Base-by-base conservation (phyloP, 2,888 invertebrate species). In the Dusona sp. region DNA sequence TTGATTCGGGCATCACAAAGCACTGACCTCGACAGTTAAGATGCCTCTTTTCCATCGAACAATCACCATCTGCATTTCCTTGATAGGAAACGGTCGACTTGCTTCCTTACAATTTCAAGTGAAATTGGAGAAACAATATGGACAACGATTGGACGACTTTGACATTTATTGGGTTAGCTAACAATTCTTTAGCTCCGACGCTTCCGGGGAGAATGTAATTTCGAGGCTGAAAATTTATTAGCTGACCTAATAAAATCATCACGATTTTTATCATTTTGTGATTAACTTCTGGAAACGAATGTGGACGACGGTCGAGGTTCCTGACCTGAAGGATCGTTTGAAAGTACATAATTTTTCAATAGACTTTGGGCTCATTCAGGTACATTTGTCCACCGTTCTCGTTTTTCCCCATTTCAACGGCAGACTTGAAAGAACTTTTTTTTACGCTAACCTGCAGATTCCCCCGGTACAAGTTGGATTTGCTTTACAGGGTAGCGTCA, bases 1-100 rank as follows among this genome's bases (percentile, higher is more conserved):
- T 83, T 79, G 72, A 79, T 83, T 86, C 83, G 65, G 77, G 70
- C 29, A 29, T 86, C 83, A 70, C 72, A 77, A 65, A 80, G 38
- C 74, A 25, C 38, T 29, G 38, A 73, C 3, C 73, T 25, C 73
- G 42, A 75, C 61, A 45, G 42, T 75, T 64, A 74, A 72, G 73
- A 75, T 64, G 2, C 70, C 42, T 29, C 29, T 25, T 48, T 61
- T 29, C 29, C 25, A 61, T 75, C 57, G 38, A 38, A 42, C 29
- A 57, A 57, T 38, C 38, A 38, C 38, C 16, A 38, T 22, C 57
- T n/a, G 38, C 25, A 25, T 11, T 61, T 16, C 29, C 16, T 61
- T 61, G 4, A 29, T 29, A 16, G 2, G 3, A 29, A 29, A 29
- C 16, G 29, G 7, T 29, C 13, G 16, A 61, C 1, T 61, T 61